These are phyloP conservation scores for Clusia tigrina DNA, from an alignment of 2,888 invertebrate species.

Conservation along the genomic window DNA sequence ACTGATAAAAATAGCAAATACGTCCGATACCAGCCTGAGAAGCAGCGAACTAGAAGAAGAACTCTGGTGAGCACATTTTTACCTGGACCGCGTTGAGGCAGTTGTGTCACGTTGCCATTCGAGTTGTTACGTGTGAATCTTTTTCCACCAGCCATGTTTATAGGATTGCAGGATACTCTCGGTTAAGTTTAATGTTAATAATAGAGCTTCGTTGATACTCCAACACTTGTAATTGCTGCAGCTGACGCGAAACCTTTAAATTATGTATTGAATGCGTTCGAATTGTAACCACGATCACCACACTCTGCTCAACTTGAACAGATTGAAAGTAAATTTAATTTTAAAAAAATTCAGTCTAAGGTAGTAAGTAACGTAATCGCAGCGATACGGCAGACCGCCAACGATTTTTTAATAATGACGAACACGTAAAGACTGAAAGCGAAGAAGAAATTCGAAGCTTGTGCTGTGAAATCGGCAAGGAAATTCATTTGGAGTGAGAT, in stretches of 20 bases:
- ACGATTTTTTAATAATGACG: slow-evolving; percentile 44
- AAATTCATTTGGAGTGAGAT: slow-evolving; percentile 12
- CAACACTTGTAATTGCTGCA: too few relatives aligned
- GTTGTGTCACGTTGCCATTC: slow-evolving; percentile 56
- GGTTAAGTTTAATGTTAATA: too few relatives aligned
- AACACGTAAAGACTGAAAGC: slow-evolving; percentile 59
- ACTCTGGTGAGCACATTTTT: too few relatives aligned
- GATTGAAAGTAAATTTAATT: slow-evolving; percentile 3
- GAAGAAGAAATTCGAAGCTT: slow-evolving; percentile 38
- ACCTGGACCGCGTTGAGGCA: slow-evolving; percentile 65
- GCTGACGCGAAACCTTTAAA: too few relatives aligned
- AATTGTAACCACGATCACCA: too few relatives aligned
- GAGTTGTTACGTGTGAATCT: slow-evolving; percentile 58
- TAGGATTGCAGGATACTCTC: too few relatives aligned
- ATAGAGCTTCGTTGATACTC: too few relatives aligned
- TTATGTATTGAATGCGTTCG: too few relatives aligned
- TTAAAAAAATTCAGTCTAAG: slow-evolving; percentile 9
- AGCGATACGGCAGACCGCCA: slow-evolving; percentile 60
- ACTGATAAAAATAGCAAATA: too few relatives aligned
- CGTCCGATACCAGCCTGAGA: too few relatives aligned
- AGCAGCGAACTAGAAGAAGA: too few relatives aligned
- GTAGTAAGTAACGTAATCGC: background rate
- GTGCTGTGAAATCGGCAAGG: slow-evolving; percentile 25
- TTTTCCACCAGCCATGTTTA: slow-evolving; percentile 61
- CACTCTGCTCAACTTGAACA: too few relatives aligned